phyloP scores from a whole-genome alignment of 2,888 invertebrate genomes.

The Chromoteleia sp. region DNA sequence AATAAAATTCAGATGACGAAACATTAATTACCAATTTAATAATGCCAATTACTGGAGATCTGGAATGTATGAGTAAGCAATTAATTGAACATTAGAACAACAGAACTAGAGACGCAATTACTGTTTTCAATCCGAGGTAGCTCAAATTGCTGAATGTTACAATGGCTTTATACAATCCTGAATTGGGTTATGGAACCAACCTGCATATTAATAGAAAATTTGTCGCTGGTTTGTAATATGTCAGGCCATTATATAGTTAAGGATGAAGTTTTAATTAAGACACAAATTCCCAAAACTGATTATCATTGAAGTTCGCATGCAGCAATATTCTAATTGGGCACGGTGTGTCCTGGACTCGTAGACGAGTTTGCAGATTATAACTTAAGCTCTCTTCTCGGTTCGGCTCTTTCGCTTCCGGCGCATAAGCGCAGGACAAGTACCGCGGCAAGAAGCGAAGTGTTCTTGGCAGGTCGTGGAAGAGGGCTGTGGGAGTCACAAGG shows the following conservation, averaged over 20 bases:
- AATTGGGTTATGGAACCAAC: slow-evolving; percentile 52
- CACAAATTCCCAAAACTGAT: slow-evolving; percentile 75
- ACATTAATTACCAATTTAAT: not conserved
- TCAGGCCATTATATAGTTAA: slow-evolving; percentile 44
- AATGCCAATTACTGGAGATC: slow-evolving; percentile 5
- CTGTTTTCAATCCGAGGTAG: slow-evolving; percentile 9
- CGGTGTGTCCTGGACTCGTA: slow-evolving; percentile 73
- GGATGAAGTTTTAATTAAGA: slow-evolving; percentile 73
- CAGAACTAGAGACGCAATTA: slow-evolving; percentile 21
- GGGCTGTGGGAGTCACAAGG: slow-evolving; percentile 43
- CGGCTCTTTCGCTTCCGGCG: slow-evolving; percentile 28
- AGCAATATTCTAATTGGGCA: slow-evolving; percentile 76
- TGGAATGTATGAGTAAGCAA: slow-evolving; percentile 16
- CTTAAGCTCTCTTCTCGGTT: slow-evolving; percentile 33
- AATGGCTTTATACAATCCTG: slow-evolving; percentile 15
- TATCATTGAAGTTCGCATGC: slow-evolving; percentile 76
- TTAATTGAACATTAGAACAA: slow-evolving; percentile 39
- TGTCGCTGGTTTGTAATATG: slow-evolving; percentile 55
- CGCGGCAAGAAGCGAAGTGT: slow-evolving; percentile 43
- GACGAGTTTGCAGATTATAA: slow-evolving; percentile 75
- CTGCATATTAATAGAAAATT: slow-evolving; percentile 58
- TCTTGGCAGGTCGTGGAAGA: slow-evolving; percentile 47
- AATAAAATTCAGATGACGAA: not conserved
- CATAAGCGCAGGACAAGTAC: slow-evolving; percentile 31
- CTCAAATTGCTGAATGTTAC: slow-evolving; percentile 36